Base-by-base conservation (phyloP, 2,113 vertebrate genomes). In the Scortum barcoo region DNA sequence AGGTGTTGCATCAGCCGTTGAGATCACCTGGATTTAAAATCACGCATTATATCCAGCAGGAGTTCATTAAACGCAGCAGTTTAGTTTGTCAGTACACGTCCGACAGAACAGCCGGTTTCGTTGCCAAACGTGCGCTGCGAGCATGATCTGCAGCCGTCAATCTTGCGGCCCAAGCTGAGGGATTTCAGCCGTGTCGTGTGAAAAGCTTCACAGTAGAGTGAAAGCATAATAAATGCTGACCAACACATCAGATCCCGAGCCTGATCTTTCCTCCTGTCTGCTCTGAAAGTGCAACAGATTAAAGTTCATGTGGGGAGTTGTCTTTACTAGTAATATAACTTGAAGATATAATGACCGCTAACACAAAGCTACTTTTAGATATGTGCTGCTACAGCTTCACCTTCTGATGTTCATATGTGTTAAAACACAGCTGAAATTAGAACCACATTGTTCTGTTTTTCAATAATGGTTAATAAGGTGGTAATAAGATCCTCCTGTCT, bases 231-330 rank as follows among this genome's bases (percentile, higher is more conserved):
- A 63, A 76, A 36, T 26, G 53, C 58, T 66, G 42, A 71, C 11
- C 24, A 7, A 9, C 28, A 40, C 38, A 5, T 17, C 14, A 61
- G 72, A 63, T 77, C 63, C 77, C 26, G 19, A 38, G 24, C 44
- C 26, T 28, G 20, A 51, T 71, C 26, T 46, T 77, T 67, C 28
- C n/a, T 65, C 16, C 16, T 10, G 40, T 70, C 66, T 38, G 36
- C 16, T 33, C 14, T 50, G 50, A 67, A 60, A 68, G 67, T 50
- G 40, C 77, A 54, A 48, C 51, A 80, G 86, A 72, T 71, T 78
- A 72, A 89, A 85, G 80, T 81, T 85, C 61, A 86, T n/a, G 16
- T 5, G 22, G 5, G 9, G n/a, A 74, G 50, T 84, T 84, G 81
- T 83, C 67, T 65, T 65, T 42, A 26, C 8, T 10, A 14, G 19